Conservation (phyloP, 2,113 vertebrate species). For the Phylloscopus trochilus region DNA sequence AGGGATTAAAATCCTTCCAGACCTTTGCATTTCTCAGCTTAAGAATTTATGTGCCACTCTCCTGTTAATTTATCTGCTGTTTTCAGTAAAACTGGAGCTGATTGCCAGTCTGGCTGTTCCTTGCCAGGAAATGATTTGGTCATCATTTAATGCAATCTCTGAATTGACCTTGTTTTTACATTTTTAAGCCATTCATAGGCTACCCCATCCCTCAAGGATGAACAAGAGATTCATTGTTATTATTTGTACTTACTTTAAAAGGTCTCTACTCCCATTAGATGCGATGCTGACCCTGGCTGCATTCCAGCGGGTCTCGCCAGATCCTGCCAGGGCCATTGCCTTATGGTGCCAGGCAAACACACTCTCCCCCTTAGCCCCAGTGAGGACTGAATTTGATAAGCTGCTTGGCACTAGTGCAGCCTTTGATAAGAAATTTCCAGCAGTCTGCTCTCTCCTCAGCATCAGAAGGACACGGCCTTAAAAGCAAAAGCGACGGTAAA, state of each 20-base stretch:
- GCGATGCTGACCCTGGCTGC: not conserved
- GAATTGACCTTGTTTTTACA: not conserved
- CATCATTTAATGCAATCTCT: not conserved
- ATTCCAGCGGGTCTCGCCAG: not conserved
- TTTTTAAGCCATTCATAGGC: not conserved
- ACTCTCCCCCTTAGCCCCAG: not conserved
- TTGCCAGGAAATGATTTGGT: slow-evolving; percentile 15
- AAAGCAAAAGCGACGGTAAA: not conserved
- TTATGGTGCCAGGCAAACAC: not conserved
- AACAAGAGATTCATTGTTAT: not conserved
- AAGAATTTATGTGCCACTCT: not conserved
- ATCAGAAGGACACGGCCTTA: not conserved
- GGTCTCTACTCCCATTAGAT: not conserved
- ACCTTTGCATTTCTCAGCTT: not conserved
- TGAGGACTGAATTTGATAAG: not conserved
- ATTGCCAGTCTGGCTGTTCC: not conserved
- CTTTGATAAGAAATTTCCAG: not conserved
- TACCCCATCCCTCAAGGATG: not conserved
- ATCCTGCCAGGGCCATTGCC: not conserved
- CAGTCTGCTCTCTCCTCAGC: not conserved
- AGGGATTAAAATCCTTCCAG: not conserved
- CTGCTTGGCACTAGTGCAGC: not conserved
- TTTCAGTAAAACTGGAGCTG: not conserved
- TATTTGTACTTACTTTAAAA: not conserved
- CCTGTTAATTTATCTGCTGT: slow-evolving; percentile 1